A percentile compares a stretch with the other conserved stretches of the same genome.
These are phyloP conservation scores for Malacoraja senta DNA, from an alignment of 2,797 vertebrate species.

Conservation along the genomic window DNA sequence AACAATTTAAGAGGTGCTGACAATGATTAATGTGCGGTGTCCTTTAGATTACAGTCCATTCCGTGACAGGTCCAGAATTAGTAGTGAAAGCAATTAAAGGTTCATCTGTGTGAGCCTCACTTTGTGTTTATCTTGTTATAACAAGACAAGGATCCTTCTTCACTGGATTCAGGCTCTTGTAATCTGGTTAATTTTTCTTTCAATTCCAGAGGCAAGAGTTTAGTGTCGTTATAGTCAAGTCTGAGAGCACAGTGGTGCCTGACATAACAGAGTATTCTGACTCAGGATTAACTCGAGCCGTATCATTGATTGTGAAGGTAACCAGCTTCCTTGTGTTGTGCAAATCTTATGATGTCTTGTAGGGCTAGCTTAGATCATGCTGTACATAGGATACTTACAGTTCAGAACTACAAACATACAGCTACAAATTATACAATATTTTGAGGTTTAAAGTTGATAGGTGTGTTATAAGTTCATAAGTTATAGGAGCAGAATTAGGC, in stretches of 20 bases:
- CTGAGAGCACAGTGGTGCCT: background rate
- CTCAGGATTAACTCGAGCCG: too few species aligned
- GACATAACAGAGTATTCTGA: too few species aligned
- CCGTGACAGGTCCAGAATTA: background rate
- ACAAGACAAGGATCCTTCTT: background rate
- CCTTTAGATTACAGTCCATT: background rate
- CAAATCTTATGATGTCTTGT: too few species aligned
- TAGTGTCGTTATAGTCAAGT: background rate
- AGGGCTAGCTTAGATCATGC: too few species aligned
- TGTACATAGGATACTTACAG: too few species aligned
- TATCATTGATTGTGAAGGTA: too few species aligned
- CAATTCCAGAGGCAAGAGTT: background rate
- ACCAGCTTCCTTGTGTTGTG: too few species aligned
- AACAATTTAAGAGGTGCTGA: background rate
- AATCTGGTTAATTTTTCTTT: background rate
- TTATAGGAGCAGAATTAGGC: too few species aligned
- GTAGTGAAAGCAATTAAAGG: background rate
- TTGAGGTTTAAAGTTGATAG: too few species aligned
- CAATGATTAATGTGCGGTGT: slow-evolving; percentile 11
- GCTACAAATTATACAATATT: too few species aligned
- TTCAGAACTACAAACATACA: too few species aligned
- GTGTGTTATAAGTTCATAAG: too few species aligned
- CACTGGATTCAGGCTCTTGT: background rate
- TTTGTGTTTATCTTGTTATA: background rate
- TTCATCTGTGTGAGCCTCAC: background rate